Evolutionary conservation across 2,888 invertebrate genomes (phyloP).

Genomic region (Dynastes hyllus): DNA sequence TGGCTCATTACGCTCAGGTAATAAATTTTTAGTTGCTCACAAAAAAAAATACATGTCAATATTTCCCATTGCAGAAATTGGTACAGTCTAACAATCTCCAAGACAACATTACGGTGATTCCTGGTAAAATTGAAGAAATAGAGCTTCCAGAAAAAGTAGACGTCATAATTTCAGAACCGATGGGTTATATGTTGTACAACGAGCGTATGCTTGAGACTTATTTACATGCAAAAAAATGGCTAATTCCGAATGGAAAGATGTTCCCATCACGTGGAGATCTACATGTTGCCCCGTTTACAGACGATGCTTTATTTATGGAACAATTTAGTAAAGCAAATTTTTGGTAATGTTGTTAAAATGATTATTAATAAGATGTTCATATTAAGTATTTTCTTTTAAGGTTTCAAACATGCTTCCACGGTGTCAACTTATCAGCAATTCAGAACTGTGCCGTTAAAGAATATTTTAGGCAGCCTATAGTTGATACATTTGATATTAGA

Average conservation of each 20-base stretch:
- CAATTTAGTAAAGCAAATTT: constrained; percentile 99
- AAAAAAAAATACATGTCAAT: too few relatives aligned
- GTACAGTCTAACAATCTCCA: constrained; percentile 92
- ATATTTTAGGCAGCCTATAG: constrained; percentile 98
- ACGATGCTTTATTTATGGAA: constrained; percentile 98
- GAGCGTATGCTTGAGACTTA: constrained; percentile 99
- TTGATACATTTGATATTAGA: constrained; percentile 98
- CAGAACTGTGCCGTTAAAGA: constrained; percentile 96
- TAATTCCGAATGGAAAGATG: constrained; percentile 95
- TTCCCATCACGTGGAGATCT: constrained; percentile 97
- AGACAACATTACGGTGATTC: constrained; percentile 92
- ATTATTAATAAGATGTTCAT: constrained; percentile 18
- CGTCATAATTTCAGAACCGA: constrained; percentile 98
- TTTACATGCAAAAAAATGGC: constrained; percentile 98
- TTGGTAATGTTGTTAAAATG: constrained; percentile 77
- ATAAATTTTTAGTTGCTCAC: constrained; percentile 21
- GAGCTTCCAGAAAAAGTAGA: constrained; percentile 96
- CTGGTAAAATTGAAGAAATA: constrained; percentile 99
- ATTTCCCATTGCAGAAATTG: constrained; percentile 75
- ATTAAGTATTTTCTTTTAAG: constrained; percentile 62
- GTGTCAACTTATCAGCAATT: constrained; percentile 94
- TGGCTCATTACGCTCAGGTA: constrained; percentile 95
- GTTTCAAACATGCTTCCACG: constrained; percentile 98
- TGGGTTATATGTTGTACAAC: constrained; percentile 99
- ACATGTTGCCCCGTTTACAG: constrained; percentile 98